These are phyloP conservation scores for Cenopis cana DNA, from an alignment of 2,888 invertebrate genomes.

Conservation along the genomic window DNA sequence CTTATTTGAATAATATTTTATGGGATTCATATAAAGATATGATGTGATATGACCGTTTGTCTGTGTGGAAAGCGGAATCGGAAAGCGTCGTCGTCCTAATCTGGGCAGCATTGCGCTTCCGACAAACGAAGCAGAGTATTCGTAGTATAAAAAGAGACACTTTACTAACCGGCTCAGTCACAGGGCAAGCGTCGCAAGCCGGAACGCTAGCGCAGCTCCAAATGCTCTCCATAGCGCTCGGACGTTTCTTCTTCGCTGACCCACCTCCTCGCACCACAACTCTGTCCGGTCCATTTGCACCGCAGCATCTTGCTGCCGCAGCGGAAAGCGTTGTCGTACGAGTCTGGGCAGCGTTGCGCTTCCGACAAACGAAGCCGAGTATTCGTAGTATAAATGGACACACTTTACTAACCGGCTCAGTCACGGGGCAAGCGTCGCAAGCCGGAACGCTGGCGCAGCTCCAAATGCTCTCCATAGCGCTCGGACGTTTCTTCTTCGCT, in stretches of 20 bases:
- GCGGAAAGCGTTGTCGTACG: slow-evolving; percentile 80
- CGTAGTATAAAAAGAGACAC: too few relatives aligned
- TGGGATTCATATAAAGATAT: too few relatives aligned
- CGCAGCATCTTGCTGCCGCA: slow-evolving; percentile 68
- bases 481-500: slow-evolving; percentile 75
- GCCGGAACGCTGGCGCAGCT: slow-evolving; percentile 58
- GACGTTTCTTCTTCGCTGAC: slow-evolving; percentile 75
- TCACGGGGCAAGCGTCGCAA: slow-evolving; percentile 63
- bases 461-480: slow-evolving; percentile 62
- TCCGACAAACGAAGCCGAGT: slow-evolving; percentile 68
- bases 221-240: slow-evolving; percentile 59
- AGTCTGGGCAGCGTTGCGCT: slow-evolving; percentile 69
- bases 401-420: slow-evolving; percentile 38
- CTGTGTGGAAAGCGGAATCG: too few relatives aligned
- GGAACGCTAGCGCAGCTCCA: slow-evolving; percentile 60
- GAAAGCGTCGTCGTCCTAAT: too few relatives aligned
- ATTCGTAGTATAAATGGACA: slow-evolving; percentile 49
- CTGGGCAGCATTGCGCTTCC: too few relatives aligned
- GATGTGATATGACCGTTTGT: too few relatives aligned
- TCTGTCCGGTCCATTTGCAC: slow-evolving; percentile 67
- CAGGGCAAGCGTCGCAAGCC: slow-evolving; percentile 65
- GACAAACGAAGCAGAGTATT: too few relatives aligned
- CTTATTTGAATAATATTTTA: too few relatives aligned
- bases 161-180: slow-evolving; percentile 43
- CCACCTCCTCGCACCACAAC: slow-evolving; percentile 68